These are phyloP conservation scores for Atrichornis clamosus DNA, from an alignment of 2,113 vertebrate genomes.

Conservation along the genomic window DNA sequence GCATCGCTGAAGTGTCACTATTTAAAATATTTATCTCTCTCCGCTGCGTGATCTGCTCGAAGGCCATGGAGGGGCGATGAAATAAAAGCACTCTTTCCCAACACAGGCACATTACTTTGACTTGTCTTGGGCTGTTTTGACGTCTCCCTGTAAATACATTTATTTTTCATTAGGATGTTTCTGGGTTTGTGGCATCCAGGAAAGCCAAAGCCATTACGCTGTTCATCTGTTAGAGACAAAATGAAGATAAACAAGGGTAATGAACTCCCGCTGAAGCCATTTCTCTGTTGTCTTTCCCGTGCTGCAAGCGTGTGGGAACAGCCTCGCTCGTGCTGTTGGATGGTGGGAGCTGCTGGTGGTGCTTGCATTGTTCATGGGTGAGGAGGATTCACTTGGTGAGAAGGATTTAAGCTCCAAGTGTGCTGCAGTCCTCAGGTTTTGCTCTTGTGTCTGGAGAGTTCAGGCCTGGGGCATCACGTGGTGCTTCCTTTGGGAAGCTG, in stretches of 20 bases:
- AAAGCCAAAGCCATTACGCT: conserved; percentile 59
- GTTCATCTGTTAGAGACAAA: conserved; percentile 56
- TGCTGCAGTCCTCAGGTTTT: background rate
- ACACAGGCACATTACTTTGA: conserved; percentile 66
- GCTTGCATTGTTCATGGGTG: background rate
- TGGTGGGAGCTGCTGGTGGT: background rate
- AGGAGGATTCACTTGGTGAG: background rate
- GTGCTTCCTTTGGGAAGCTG: background rate
- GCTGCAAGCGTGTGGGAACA: background rate
- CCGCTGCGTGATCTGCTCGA: conserved; percentile 64
- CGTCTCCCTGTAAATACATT: conserved; percentile 76
- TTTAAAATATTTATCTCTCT: conserved; percentile 82
- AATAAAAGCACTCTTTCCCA: conserved; percentile 61
- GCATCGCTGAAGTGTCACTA: conserved; percentile 71
- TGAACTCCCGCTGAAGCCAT: conserved; percentile 30
- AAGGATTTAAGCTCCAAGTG: background rate
- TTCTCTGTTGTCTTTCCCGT: background rate
- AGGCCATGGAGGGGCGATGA: conserved; percentile 71
- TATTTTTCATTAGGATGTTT: conserved; percentile 77
- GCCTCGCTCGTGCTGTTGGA: background rate
- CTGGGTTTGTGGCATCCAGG: conserved; percentile 67
- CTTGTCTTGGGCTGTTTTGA: conserved; percentile 71
- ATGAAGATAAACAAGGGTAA: conserved; percentile 52
- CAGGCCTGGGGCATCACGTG: background rate
- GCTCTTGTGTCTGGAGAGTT: background rate